Conservation (phyloP, 1,140 invertebrate species). For the Drosophila punjabiensis region DNA sequence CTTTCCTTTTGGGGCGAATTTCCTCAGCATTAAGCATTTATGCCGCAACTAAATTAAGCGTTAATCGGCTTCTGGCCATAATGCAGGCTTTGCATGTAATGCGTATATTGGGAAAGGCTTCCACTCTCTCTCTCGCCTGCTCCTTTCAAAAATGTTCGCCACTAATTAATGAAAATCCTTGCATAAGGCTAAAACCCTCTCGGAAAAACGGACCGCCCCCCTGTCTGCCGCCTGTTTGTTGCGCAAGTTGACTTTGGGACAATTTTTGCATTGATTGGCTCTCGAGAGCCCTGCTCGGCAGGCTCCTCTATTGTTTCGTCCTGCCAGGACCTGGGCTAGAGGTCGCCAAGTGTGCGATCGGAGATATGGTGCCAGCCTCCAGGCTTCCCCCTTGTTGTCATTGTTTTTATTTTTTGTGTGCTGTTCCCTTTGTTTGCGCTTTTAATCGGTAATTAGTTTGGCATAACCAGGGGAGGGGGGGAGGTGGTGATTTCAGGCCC, state of each 20-base stretch:
- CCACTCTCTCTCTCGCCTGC: no score
- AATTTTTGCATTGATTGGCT: slow-evolving; percentile 69
- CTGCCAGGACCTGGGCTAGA: slow-evolving; percentile 4
- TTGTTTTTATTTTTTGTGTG: slow-evolving; percentile 35
- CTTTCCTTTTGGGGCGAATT: neutral
- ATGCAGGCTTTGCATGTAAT: slow-evolving; percentile 1
- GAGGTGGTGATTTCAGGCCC: neutral
- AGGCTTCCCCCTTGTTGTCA: slow-evolving; percentile 24
- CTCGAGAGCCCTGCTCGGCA: slow-evolving; percentile 42
- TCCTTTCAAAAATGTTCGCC: neutral
- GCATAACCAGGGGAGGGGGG: slow-evolving; percentile 28
- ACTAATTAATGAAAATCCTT: slow-evolving; percentile 37
- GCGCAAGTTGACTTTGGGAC: slow-evolving; percentile 31
- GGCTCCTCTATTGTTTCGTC: slow-evolving; percentile 49
- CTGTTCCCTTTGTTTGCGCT: slow-evolving; percentile 62
- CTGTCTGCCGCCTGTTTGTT: slow-evolving; percentile 16
- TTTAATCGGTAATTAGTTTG: slow-evolving; percentile 76
- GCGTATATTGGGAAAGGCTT: neutral
- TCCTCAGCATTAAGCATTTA: neutral
- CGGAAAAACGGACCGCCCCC: neutral
- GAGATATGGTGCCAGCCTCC: slow-evolving; percentile 20
- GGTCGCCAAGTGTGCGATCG: slow-evolving; percentile 29
- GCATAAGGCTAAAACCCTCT: slow-evolving; percentile 16
- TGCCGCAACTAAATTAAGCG: slow-evolving; percentile 25
- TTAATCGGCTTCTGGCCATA: slow-evolving; percentile 24